Evolutionary conservation across 2,888 invertebrate genomes (phyloP).

Genomic region (Eubasilissa splendida): DNA sequence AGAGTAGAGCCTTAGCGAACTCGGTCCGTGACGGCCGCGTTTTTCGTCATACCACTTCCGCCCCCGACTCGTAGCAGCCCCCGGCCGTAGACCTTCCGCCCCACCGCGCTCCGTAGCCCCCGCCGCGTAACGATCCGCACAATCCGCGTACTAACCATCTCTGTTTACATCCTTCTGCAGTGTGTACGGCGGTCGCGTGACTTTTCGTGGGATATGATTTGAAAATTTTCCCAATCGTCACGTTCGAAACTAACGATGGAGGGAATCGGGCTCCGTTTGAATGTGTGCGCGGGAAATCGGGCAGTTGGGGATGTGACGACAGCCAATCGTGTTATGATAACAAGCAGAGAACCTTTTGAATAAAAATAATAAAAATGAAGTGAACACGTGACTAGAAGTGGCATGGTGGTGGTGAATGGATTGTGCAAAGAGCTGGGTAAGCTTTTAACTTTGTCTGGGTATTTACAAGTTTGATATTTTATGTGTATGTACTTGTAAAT

Average conservation of each 20-base stretch:
- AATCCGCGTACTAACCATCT: not conserved
- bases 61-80: conserved; percentile 26
- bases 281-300: conserved; percentile 6
- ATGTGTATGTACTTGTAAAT: no score
- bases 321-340: conserved; percentile 25
- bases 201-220: not conserved
- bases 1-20: conserved; percentile 34
- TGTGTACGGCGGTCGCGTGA: conserved; percentile 6
- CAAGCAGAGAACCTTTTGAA: conserved; percentile 30
- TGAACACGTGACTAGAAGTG: not conserved
- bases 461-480: no score
- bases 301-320: not conserved
- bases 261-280: conserved; percentile 1
- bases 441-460: not conserved
- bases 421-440: not conserved
- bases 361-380: conserved; percentile 12
- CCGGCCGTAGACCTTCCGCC: conserved; percentile 8
- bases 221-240: conserved; percentile 17
- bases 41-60: not conserved
- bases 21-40: conserved; percentile 19
- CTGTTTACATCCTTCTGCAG: conserved; percentile 29
- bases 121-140: conserved; percentile 35
- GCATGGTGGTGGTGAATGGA: not conserved
- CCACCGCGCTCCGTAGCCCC: conserved; percentile 5
- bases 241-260: conserved; percentile 19